Base-by-base conservation (phyloP, 1,140 invertebrate species). In the Oscheius sp. region DNA sequence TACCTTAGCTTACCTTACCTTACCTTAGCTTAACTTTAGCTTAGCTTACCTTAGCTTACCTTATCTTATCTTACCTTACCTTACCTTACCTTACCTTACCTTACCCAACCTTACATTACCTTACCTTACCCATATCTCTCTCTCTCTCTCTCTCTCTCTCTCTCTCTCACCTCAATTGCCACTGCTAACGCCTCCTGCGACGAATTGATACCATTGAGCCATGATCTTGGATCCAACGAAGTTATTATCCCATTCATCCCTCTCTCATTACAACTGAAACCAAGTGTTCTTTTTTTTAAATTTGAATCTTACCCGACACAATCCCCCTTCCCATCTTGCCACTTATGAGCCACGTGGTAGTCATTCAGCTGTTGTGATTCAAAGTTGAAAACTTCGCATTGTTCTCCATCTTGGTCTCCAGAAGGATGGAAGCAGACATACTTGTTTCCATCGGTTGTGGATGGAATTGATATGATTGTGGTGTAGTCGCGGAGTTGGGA, bases 351-450 rank as follows among this genome's bases (percentile, higher is more conserved):
- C 2, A 79, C 38, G 15, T 15, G 4, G 45, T 65, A 78, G 7
- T 67, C 69, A 23, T 76, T 35, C 0, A 80, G 28, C 1, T 78
- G 79, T 13, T 69, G 55, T 10, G 28, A 62, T 20, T 80, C 59
- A 63, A 61, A 80, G 10, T 68, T 34, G 7, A 80, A 36, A 74
- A 77, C 73, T 35, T 81, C 55, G 46, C 79, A 80, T 26, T 61
- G 61, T 26, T 78, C 35, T 4, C 65, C 67, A 3, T 78, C 68
- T 18, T 52, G 15, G 66, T 79, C 77, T 13, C 79, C 80, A 15
- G 72, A 55, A 31, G 79, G 80, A 67, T 82, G 69, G 58, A 80
- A 67, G 38, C 79, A 80, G 13, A 80, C 75, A 23, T 77, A 67
- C 58, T 72, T 45, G 1, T 34, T 35, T 0, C 65, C 68, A 28